phyloP scores from a whole-genome alignment of 2,797 vertebrate genomes.

The Aselliscus stoliczkanus region DNA sequence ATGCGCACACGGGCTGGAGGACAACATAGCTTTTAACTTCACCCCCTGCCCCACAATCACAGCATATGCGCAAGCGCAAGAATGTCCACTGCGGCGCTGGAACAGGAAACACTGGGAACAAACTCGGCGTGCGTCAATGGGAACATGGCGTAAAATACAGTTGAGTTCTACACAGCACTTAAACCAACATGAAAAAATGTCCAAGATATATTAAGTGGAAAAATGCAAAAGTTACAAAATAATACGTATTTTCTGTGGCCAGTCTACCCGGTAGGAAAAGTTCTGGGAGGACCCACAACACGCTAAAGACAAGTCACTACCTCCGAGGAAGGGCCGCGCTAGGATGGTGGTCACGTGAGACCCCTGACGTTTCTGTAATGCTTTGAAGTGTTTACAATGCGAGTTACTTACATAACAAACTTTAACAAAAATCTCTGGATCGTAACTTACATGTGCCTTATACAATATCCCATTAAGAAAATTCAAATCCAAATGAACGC shows the following conservation, averaged over 20 bases:
- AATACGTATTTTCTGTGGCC: neutral
- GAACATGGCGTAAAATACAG: neutral
- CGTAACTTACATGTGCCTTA: neutral
- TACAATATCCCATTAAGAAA: neutral
- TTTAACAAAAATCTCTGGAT: neutral
- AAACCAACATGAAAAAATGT: neutral
- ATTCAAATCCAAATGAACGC: neutral
- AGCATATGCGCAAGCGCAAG: neutral
- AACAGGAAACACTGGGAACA: neutral
- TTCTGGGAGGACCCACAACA: neutral
- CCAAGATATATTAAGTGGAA: neutral
- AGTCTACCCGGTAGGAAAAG: neutral
- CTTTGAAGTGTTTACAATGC: neutral
- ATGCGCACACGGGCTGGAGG: too few species aligned
- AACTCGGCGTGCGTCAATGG: neutral
- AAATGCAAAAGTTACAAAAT: neutral
- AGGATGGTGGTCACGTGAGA: neutral
- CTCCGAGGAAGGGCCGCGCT: neutral
- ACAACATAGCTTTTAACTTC: too few species aligned
- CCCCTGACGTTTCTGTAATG: neutral
- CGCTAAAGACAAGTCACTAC: neutral
- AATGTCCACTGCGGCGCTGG: neutral
- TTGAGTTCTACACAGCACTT: neutral
- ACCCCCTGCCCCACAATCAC: neutral
- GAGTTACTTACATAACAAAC: neutral